A percentile compares a stretch with the other conserved stretches of the same genome.
These are phyloP conservation scores for Antedon mediterranea DNA, from an alignment of 53 echinoderm and acorn worm species.

Conservation along the genomic window DNA sequence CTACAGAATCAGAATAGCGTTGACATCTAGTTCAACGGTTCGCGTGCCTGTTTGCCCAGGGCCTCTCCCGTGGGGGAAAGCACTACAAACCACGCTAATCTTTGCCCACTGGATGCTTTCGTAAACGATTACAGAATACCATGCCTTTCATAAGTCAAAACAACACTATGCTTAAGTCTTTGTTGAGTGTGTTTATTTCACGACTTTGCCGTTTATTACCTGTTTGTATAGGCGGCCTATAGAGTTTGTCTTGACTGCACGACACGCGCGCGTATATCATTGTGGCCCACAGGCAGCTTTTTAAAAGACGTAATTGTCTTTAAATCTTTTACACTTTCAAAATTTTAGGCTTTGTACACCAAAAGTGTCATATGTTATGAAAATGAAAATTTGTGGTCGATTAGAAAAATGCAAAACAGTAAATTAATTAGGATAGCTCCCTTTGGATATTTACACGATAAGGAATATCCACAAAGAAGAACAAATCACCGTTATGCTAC, in stretches of 20 bases:
- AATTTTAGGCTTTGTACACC: not conserved
- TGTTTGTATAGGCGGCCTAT: not conserved
- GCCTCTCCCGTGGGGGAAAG: not conserved
- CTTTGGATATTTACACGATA: not conserved
- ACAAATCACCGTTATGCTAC: too few species aligned
- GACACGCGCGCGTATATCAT: not conserved
- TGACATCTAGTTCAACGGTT: not conserved
- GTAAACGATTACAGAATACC: not conserved
- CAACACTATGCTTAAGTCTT: not conserved
- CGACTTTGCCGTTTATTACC: not conserved
- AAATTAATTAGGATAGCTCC: not conserved
- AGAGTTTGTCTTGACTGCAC: not conserved
- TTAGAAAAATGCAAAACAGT: not conserved
- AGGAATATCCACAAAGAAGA: not conserved
- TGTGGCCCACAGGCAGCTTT: not conserved
- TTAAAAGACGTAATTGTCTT: not conserved
- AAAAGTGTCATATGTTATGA: not conserved
- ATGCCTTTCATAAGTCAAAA: not conserved
- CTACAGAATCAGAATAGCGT: not conserved
- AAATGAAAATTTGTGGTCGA: too few species aligned
- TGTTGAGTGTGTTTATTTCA: not conserved
- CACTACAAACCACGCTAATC: not conserved
- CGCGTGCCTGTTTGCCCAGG: not conserved
- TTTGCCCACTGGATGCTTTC: not conserved
- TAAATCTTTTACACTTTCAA: not conserved